These are phyloP conservation scores for Chrysogorgia sp. DNA, from an alignment of 92 coral and sea anemone species.

Conservation along the genomic window DNA sequence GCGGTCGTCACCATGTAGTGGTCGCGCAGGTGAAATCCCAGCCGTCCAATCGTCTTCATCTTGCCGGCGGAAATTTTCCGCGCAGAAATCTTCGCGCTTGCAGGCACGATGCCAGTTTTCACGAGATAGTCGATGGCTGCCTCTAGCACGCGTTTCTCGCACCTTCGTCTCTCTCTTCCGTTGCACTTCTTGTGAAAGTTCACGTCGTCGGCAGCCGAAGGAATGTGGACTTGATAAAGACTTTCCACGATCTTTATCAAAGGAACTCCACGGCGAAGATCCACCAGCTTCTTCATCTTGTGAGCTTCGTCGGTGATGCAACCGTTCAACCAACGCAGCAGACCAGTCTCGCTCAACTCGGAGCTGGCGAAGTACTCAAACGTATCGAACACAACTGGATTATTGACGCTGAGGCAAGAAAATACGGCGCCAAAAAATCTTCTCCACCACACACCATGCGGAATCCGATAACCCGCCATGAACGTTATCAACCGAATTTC, in stretches of 20 bases:
- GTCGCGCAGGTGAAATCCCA: slow-evolving; percentile 5
- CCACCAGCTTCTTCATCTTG: not conserved
- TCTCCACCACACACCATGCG: not conserved
- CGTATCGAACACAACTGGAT: not conserved
- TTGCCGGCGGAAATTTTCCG: slow-evolving; percentile 10
- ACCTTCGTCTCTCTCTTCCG: not conserved
- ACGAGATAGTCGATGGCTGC: not conserved
- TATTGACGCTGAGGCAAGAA: not conserved
- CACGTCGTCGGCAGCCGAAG: not conserved
- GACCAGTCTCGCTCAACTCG: slow-evolving; percentile 1
- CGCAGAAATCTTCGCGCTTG: not conserved
- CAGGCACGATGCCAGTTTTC: slow-evolving; percentile 1
- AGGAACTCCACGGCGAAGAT: slow-evolving; percentile 4
- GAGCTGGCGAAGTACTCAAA: slow-evolving; percentile 7
- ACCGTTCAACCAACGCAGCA: slow-evolving; percentile 3
- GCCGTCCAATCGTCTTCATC: slow-evolving; percentile 1
- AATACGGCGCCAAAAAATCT: not conserved
- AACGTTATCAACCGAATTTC: not conserved
- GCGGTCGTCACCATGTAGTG: not conserved
- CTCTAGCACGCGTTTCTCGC: not conserved
- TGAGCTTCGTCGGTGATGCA: slow-evolving; percentile 1
- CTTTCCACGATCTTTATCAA: not conserved
- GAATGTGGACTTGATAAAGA: slow-evolving; percentile 2
- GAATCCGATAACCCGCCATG: not conserved
- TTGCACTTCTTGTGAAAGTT: not conserved